These are phyloP conservation scores for Trialeurodes vaporariorum DNA, from an alignment of 1,140 invertebrate species.

Conservation along the genomic window DNA sequence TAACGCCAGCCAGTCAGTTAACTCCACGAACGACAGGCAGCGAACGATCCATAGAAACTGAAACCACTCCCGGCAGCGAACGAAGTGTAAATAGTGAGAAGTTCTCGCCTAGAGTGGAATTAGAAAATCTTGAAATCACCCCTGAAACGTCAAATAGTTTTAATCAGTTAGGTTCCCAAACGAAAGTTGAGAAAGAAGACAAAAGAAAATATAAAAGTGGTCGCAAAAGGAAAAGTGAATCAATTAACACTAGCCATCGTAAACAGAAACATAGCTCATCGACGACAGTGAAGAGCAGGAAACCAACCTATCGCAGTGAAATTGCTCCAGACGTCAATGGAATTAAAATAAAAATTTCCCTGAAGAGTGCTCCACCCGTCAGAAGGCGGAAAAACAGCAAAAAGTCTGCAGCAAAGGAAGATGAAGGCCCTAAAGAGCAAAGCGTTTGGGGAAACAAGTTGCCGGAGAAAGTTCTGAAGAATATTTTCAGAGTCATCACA, in stretches of 20 bases:
- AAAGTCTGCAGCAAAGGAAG: conserved; percentile 16
- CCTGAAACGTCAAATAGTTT: not conserved
- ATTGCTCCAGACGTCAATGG: conserved; percentile 48
- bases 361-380: conserved; percentile 17
- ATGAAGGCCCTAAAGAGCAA: conserved; percentile 38
- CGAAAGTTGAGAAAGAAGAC: conserved; percentile 9
- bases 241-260: conserved; percentile 4
- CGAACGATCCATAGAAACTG: conserved; percentile 16
- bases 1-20: conserved; percentile 10
- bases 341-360: conserved; percentile 48
- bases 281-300: conserved; percentile 10
- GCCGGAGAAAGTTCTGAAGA: conserved; percentile 49
- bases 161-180: conserved; percentile 3
- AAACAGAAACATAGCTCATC: conserved; percentile 10
- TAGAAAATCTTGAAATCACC: conserved; percentile 12
- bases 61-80: conserved; percentile 20
- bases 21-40: conserved; percentile 10
- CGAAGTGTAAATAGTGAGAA: conserved; percentile 27
- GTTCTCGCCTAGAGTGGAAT: conserved; percentile 26
- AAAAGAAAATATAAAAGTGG: conserved; percentile 18
- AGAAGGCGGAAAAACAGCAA: conserved; percentile 26
- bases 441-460: conserved; percentile 44
- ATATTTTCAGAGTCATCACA: conserved; percentile 56
- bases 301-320: conserved; percentile 39
- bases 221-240: conserved; percentile 20